Evolutionary conservation across 1,140 invertebrate genomes (phyloP).

Genomic region (Penaeus japonicus): DNA sequence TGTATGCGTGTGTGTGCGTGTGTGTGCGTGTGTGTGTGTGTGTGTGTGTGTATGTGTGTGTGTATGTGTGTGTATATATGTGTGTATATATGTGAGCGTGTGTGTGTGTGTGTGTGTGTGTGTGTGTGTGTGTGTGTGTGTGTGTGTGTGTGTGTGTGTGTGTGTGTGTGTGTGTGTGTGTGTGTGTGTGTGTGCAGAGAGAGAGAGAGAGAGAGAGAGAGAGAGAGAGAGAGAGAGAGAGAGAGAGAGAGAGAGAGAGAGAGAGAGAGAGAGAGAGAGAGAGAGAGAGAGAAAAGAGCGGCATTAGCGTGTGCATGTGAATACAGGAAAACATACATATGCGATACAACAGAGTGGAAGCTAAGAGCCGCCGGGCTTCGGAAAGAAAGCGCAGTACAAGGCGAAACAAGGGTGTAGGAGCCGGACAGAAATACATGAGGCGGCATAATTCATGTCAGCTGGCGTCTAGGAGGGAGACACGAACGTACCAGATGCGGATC

Average conservation of each 20-base stretch:
- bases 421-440: too few species aligned
- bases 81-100: background rate
- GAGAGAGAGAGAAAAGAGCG: conserved; percentile 16
- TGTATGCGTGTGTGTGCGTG: background rate
- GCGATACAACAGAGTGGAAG: background rate
- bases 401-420: too few species aligned
- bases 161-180: conserved; percentile 7
- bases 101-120: conserved; percentile 10
- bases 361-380: too few species aligned
- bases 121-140: conserved; percentile 3
- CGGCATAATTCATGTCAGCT: too few species aligned
- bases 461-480: too few species aligned
- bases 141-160: conserved; percentile 17
- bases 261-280: conserved; percentile 32
- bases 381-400: background rate
- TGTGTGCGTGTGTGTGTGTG: background rate
- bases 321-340: background rate
- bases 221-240: too few species aligned
- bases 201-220: too few species aligned
- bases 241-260: too few species aligned
- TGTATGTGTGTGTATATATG: background rate
- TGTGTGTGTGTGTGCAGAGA: background rate
- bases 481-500: too few species aligned
- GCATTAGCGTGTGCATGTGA: background rate
- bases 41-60: background rate